phyloP scores from a whole-genome alignment of 1,140 invertebrate species.

The Bombus impatiens region DNA sequence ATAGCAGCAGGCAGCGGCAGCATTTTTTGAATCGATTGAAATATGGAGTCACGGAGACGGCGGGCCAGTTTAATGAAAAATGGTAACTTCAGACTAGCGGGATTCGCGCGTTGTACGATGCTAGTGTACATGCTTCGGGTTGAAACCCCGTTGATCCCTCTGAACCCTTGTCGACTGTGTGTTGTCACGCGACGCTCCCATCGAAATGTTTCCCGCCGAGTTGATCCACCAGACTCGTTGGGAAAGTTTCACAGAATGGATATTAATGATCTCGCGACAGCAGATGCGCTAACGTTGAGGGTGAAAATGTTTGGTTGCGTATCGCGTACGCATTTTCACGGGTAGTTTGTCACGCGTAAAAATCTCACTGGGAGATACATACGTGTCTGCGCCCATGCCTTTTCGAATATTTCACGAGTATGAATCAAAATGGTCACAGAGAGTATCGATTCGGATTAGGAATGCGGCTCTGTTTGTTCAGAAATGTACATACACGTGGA shows the following conservation, averaged over 20 bases:
- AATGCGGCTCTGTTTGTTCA: constrained; percentile 32
- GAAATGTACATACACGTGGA: constrained; percentile 48
- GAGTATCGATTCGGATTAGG: constrained; percentile 12
- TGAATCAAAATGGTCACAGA: background rate
- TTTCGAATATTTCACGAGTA: constrained; percentile 5
- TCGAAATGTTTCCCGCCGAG: constrained; percentile 30
- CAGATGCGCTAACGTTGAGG: background rate
- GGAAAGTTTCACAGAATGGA: constrained; percentile 19
- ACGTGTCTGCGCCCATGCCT: background rate
- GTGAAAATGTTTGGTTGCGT: background rate
- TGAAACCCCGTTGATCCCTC: constrained; percentile 50
- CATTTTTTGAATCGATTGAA: constrained; percentile 75
- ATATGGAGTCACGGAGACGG: constrained; percentile 67
- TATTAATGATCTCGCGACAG: constrained; percentile 29
- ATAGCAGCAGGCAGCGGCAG: constrained; percentile 28
- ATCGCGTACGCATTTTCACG: constrained; percentile 2
- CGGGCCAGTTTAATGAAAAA: constrained; percentile 74
- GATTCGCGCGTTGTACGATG: constrained; percentile 53
- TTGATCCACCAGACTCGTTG: constrained; percentile 11
- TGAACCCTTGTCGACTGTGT: constrained; percentile 16
- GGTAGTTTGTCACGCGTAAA: constrained; percentile 15
- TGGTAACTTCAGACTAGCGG: constrained; percentile 64
- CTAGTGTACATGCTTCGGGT: constrained; percentile 30
- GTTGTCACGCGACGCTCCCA: constrained; percentile 24
- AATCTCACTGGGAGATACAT: background rate